Percentiles rank a stretch among this genome's conserved stretches.
phyloP scores from a whole-genome alignment of 1,140 invertebrate species.

The Eufriesea mexicana region DNA sequence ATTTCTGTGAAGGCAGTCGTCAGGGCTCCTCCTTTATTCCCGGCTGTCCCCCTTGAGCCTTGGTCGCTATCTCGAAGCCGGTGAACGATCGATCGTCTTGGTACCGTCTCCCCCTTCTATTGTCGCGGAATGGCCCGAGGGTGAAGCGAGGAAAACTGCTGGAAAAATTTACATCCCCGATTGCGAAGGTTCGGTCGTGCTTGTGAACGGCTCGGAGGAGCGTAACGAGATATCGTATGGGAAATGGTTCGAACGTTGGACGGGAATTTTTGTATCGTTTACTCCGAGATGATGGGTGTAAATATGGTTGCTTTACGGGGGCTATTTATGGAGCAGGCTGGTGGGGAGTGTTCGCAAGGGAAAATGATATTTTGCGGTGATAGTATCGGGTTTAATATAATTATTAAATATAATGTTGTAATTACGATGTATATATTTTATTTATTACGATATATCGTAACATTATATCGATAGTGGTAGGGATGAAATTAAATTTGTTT shows the following conservation, averaged over 20 bases:
- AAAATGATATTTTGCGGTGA: too few species aligned
- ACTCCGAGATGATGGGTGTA: too few species aligned
- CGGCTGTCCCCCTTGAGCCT: conserved; percentile 63
- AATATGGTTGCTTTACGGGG: too few species aligned
- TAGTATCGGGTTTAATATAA: too few species aligned
- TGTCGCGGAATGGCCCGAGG: conserved; percentile 74
- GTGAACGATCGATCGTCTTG: conserved; percentile 62
- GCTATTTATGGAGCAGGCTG: too few species aligned
- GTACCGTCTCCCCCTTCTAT: conserved; percentile 70
- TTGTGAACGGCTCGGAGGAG: neutral
- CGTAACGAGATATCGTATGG: neutral
- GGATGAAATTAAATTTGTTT: too few species aligned
- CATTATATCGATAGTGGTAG: too few species aligned
- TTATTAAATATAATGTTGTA: too few species aligned
- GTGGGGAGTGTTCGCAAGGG: too few species aligned
- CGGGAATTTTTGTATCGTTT: neutral
- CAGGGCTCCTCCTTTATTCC: conserved; percentile 33
- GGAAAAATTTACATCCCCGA: conserved; percentile 75
- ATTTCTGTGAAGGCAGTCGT: conserved; percentile 73
- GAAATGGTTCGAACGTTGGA: neutral
- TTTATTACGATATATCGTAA: too few species aligned
- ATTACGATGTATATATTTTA: too few species aligned
- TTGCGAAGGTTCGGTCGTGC: neutral
- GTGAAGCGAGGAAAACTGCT: conserved; percentile 58
- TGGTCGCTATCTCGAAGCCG: conserved; percentile 64